Evolutionary conservation across 2,797 vertebrate species (phyloP).

Genomic region (Pyrocephalus nanus): DNA sequence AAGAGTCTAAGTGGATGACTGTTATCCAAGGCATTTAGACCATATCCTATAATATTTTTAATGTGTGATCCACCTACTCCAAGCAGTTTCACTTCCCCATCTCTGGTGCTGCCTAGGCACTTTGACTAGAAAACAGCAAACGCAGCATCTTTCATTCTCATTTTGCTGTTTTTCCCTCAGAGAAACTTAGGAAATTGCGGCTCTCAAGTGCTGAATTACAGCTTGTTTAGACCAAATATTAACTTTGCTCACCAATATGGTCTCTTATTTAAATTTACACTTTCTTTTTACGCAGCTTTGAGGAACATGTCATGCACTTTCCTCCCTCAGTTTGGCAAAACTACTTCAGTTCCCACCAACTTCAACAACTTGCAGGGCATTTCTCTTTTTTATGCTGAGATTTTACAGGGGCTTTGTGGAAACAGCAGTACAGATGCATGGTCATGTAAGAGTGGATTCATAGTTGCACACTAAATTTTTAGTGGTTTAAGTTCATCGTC

Average conservation of each 20-base stretch:
- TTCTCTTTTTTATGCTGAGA: neutral
- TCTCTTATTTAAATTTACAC: neutral
- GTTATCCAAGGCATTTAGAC: fast-evolving
- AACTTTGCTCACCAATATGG: neutral
- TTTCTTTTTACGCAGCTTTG: neutral
- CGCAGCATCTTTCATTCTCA: neutral
- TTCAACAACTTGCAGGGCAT: neutral
- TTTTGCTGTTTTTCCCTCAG: neutral
- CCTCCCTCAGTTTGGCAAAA: neutral
- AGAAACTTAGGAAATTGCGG: neutral
- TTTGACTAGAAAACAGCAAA: conserved; percentile 9
- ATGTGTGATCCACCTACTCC: neutral
- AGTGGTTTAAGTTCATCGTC: neutral
- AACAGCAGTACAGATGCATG: neutral
- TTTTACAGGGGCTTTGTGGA: neutral
- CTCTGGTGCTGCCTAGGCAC: neutral
- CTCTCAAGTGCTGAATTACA: neutral
- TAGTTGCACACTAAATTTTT: neutral
- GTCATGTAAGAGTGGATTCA: neutral
- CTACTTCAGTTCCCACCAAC: neutral
- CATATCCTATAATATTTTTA: neutral
- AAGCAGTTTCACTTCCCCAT: conserved; percentile 36
- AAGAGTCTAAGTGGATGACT: neutral
- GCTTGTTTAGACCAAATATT: neutral
- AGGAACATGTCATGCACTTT: fast-evolving